phyloP scores from a whole-genome alignment of 2,797 vertebrate species.

The Anas acuta region DNA sequence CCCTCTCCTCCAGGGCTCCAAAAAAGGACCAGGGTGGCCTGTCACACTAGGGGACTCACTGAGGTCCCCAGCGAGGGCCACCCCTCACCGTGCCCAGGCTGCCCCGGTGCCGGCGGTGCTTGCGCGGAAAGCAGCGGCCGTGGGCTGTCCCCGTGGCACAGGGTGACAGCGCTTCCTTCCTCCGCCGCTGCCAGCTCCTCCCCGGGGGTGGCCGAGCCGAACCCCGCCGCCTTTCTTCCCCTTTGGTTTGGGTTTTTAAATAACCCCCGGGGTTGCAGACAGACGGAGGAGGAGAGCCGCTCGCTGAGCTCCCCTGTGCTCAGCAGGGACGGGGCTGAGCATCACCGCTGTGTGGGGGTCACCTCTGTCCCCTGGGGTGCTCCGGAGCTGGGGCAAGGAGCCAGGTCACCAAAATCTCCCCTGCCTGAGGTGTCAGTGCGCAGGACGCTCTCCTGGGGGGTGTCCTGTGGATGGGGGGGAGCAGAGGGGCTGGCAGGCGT shows the following conservation, averaged over 20 bases:
- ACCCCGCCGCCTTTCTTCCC: background rate
- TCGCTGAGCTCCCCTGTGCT: background rate
- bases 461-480: background rate
- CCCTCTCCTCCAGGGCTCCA: too few species aligned
- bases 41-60: background rate
- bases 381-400: background rate
- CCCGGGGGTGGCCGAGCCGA: background rate
- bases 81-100: accelerated
- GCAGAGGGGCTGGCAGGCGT: background rate
- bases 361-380: background rate
- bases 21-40: background rate
- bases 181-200: conserved; percentile 14
- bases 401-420: background rate
- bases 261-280: accelerated
- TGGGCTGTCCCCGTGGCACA: background rate
- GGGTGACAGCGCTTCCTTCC: conserved; percentile 33
- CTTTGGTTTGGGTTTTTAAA: background rate
- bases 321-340: background rate
- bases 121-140: background rate
- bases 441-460: background rate
- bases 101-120: background rate
- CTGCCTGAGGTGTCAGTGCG: background rate
- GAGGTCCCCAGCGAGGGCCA: background rate
- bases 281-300: accelerated
- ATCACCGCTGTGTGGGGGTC: background rate